A percentile compares a stretch with the other conserved stretches of the same genome.
phyloP scores from a whole-genome alignment of 2,113 vertebrate species.

The Cathartes aura region DNA sequence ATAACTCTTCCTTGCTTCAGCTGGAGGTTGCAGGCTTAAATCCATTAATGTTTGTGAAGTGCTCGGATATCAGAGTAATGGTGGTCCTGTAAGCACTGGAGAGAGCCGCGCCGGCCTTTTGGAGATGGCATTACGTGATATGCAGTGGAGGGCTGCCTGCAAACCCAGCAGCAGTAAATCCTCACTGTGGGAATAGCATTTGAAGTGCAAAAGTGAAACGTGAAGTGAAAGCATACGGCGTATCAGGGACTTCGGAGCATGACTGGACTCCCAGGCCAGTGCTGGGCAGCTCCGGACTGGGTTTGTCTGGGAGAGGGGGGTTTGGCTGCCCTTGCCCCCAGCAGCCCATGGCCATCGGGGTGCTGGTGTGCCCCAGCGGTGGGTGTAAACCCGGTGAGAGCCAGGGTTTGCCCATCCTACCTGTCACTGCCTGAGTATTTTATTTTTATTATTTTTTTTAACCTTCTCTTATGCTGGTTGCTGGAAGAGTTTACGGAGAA shows the following conservation, averaged over 20 bases:
- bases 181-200: not conserved
- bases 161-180: not conserved
- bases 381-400: not conserved
- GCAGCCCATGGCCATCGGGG: fast-evolving
- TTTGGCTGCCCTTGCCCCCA: not conserved
- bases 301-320: not conserved
- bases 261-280: not conserved
- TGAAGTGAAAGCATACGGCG: not conserved
- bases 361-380: no score
- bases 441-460: fast-evolving
- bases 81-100: not conserved
- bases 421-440: not conserved
- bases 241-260: fast-evolving
- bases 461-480: not conserved
- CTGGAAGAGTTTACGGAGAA: not conserved
- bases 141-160: not conserved
- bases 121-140: not conserved
- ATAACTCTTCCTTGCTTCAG: conserved; percentile 11
- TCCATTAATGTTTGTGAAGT: not conserved
- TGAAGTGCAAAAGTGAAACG: not conserved
- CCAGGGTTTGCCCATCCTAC: not conserved
- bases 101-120: not conserved
- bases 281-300: not conserved
- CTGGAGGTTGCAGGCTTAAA: not conserved
- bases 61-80: not conserved